These are phyloP conservation scores for Pocillopora grandis DNA, from an alignment of 92 coral and sea anemone species.

Conservation along the genomic window DNA sequence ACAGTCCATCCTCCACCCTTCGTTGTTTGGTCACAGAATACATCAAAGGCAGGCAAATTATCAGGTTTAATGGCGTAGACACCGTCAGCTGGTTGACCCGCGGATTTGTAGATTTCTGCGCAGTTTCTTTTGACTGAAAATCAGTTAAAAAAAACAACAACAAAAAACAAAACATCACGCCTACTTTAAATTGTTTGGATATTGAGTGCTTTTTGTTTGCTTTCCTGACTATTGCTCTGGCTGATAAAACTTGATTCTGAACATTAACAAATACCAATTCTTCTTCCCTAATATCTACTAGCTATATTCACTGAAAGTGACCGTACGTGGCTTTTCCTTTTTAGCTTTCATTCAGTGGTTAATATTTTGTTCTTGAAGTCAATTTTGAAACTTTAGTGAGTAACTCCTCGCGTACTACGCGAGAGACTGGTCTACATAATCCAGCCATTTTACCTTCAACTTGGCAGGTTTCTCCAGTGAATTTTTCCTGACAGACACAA, in stretches of 20 bases:
- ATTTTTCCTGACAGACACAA: background rate
- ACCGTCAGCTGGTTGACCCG: slow-evolving; percentile 39
- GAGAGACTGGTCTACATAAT: background rate
- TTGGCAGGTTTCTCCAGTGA: background rate
- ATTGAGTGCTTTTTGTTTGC: too few species aligned
- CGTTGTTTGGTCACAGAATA: too few species aligned
- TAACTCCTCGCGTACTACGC: background rate
- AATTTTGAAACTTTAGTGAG: background rate
- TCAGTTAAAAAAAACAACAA: background rate
- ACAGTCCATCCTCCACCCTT: too few species aligned
- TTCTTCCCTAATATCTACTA: too few species aligned
- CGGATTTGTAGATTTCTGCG: slow-evolving; percentile 40
- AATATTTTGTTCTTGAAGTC: too few species aligned
- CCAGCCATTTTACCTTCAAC: background rate
- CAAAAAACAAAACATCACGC: too few species aligned
- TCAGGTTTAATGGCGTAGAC: slow-evolving; percentile 59
- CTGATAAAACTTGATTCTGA: too few species aligned
- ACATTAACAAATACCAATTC: too few species aligned
- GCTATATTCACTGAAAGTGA: too few species aligned
- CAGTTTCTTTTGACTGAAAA: slow-evolving; percentile 48
- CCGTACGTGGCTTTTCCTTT: too few species aligned
- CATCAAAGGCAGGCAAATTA: background rate
- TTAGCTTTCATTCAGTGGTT: too few species aligned
- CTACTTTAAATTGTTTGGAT: background rate
- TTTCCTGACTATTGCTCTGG: too few species aligned